Conservation (phyloP, 2,113 vertebrate genomes). For the Barnardius zonarius region DNA sequence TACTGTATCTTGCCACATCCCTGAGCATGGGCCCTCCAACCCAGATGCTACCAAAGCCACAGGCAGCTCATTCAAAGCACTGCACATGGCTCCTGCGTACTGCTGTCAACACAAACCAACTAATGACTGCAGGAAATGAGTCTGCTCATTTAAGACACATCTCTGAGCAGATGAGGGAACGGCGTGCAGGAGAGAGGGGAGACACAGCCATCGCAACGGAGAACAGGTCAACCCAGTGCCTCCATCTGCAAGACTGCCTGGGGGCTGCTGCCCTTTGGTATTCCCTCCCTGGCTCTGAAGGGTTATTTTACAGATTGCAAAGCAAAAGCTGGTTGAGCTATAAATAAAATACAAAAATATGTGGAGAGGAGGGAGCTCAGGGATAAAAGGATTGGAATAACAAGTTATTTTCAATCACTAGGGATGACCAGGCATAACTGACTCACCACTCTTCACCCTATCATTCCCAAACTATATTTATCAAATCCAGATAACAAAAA, state of each 20-base stretch:
- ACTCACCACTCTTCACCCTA: constrained; percentile 28
- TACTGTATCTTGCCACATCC: background rate
- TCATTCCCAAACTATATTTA: constrained; percentile 38
- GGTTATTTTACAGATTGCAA: constrained; percentile 15
- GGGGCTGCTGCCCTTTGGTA: background rate
- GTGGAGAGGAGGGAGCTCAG: background rate
- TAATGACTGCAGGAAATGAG: background rate
- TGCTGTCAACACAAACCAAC: background rate
- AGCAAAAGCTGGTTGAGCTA: background rate
- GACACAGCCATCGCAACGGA: rapidly evolving
- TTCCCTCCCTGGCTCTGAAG: background rate
- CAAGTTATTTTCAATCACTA: constrained; percentile 56
- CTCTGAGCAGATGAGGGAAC: background rate
- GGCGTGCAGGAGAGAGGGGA: background rate
- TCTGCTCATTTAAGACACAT: background rate
- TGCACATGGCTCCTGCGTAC: background rate
- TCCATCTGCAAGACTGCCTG: background rate
- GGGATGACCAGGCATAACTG: constrained; percentile 53
- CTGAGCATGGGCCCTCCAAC: background rate
- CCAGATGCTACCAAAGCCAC: background rate
- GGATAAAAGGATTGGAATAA: constrained; percentile 57
- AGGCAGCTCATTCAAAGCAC: background rate
- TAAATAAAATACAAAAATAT: constrained; percentile 55
- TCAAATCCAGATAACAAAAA: constrained; percentile 22
- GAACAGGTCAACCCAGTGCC: rapidly evolving